Base-by-base conservation (phyloP, 2,797 vertebrate genomes). In the Bucorvus abyssinicus region DNA sequence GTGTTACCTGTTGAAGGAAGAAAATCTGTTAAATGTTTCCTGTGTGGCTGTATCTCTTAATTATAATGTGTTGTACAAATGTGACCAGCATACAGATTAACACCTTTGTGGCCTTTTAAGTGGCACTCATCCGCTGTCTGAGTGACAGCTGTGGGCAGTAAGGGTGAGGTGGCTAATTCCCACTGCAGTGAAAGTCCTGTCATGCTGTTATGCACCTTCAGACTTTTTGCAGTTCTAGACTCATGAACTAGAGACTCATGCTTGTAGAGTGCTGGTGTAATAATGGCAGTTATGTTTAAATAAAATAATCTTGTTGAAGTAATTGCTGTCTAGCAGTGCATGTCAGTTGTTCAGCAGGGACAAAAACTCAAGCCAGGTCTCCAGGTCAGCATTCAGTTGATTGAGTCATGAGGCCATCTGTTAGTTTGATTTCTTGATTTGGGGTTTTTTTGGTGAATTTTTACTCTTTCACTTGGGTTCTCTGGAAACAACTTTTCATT, bases 1-100 rank as follows among this genome's bases (percentile, higher is more conserved):
- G 0, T 45, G 23, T 0, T 71, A 5, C 29, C 6, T 0, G 6
- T 4, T 61, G 34, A 83, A 84, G n/a, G 21, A 30, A 44, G 68
- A 36, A 14, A 75, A 64, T 61, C n/a, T 77, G 0, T 60, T 87
- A 0, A 2, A 26, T 84, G 30, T 85, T 61, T 50, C 12, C 21
- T 57, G 0, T 52, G 42, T 53, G 49, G 11, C 29, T 71, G 8
- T 74, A 9, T 75, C 21, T 84, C 20, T 67, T 81, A 42, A 44
- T 73, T 42, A 24, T 10, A 7, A 40, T 5, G 4, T 65, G 21
- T 26, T 23, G 1, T 61, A 38, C 38, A 44, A 45, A 42, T 50
- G 15, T 87, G 50, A 79, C 32, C 34, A 68, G 70, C 68, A 47
- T 15, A n/a, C n/a, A 52, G 19, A 42, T 83, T n/a, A 42, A 44